Evolutionary conservation across 2,888 invertebrate species (phyloP).

Genomic region (Acanthosoma haemorrhoidale): DNA sequence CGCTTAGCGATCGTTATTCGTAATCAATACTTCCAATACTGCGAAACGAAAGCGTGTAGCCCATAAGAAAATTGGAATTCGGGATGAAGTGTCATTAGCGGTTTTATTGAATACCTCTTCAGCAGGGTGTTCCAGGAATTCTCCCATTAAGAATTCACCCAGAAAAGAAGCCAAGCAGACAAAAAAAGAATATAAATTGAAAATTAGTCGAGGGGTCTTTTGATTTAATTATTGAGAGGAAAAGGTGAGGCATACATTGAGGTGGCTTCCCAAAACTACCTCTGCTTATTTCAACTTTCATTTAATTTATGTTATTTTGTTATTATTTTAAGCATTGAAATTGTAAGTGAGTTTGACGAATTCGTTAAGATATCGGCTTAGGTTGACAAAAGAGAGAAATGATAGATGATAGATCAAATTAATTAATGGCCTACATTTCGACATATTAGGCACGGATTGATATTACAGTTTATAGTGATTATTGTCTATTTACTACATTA

Average conservation of each 20-base stretch:
- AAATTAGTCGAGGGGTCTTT: conserved; percentile 18
- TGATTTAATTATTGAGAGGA: conserved; percentile 13
- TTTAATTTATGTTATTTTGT: background rate
- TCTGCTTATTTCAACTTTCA: background rate
- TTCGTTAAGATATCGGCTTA: too few relatives aligned
- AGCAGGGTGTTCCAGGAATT: background rate
- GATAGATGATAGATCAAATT: too few relatives aligned
- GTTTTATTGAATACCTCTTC: conserved; percentile 24
- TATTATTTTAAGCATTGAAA: too few relatives aligned
- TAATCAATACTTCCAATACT: too few relatives aligned
- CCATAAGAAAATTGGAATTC: conserved; percentile 12
- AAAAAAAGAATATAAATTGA: conserved; percentile 20
- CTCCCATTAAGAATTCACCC: conserved; percentile 13
- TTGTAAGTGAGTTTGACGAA: too few relatives aligned
- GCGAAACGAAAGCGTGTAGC: background rate
- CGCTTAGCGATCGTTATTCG: too few relatives aligned
- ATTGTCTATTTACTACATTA: too few relatives aligned
- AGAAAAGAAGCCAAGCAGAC: background rate
- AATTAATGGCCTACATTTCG: too few relatives aligned
- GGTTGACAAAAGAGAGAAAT: too few relatives aligned
- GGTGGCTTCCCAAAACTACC: background rate
- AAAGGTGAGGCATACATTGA: background rate
- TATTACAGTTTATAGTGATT: too few relatives aligned
- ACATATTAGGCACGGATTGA: too few relatives aligned
- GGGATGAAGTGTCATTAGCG: conserved; percentile 14